Evolutionary conservation across 2,888 invertebrate genomes (phyloP), one percentile per base, ranked within the genome.

Genomic region (Drosophila setosimentum): DNA sequence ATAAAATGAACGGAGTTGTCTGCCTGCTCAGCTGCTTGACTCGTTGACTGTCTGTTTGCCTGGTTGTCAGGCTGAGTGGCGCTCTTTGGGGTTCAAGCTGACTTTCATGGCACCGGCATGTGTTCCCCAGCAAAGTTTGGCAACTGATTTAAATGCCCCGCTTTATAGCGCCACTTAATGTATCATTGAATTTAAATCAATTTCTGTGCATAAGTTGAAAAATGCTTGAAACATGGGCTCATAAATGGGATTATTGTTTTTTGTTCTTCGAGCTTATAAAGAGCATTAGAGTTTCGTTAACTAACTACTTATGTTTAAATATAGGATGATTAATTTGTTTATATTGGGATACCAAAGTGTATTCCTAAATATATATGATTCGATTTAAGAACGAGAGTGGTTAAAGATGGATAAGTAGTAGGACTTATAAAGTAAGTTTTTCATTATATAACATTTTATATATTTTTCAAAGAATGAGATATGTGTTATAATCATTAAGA

Each of bases 151-250:
- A 88, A 87, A 87, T 83, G 80, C 53, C 73, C 73, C 50, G 78
- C 78, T 79, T 77, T 76, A 69, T 76, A 87, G 87, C 89, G 87
- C 89, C 87, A 87, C 85, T 85, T 85, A 89, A 84, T 84, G 73
- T 82, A 78, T 67, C 80, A 88, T 87, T 84, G 87, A 84, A 80
- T 81, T 84, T 62, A 67, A 82, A 81, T 76, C 75, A 81, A 75
- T 78, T 80, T 67, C 45, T 27, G n/a, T 0, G 6, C 57, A n/a
- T 27, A 49, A 53, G 29, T 54, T 72, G 3, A 33, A 53, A 37
- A 45, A 37, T 40, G 24, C 21, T 21, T 50, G 11, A 24, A 53
- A n/a, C 51, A 42, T 53, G 40, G 16, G 2, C 0, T 54, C 48
- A 58, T 58, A 54, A 62, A 50, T 67, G 53, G 18, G 16, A 61